phyloP scores from a whole-genome alignment of 2,797 vertebrate genomes.

The Phrynocephalus forsythii region DNA sequence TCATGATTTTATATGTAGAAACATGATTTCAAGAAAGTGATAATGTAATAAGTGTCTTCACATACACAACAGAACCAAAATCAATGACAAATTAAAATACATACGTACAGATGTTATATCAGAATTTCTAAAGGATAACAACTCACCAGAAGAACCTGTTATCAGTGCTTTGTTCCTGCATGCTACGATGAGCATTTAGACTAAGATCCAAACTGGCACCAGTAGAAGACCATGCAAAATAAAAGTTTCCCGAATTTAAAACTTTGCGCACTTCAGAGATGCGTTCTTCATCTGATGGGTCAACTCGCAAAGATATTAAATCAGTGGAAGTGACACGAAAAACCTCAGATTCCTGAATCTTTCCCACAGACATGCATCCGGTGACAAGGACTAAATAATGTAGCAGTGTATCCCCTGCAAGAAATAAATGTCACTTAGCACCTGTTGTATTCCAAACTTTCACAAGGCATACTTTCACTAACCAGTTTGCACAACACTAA shows the following conservation, averaged over 20 bases:
- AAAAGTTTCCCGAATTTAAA: conserved; percentile 95
- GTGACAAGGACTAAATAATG: conserved; percentile 96
- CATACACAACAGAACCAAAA: background rate
- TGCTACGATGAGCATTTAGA: conserved; percentile 92
- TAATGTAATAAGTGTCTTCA: background rate
- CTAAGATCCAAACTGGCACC: conserved; percentile 94
- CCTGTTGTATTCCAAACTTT: background rate
- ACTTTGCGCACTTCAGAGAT: conserved; percentile 95
- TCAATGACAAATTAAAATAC: background rate
- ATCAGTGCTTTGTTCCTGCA: conserved; percentile 92
- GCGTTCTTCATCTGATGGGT: conserved; percentile 91
- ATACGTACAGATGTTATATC: accelerated
- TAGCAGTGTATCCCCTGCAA: conserved; percentile 90
- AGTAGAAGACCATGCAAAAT: conserved; percentile 94
- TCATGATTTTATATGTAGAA: background rate
- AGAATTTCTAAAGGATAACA: accelerated
- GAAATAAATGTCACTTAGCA: conserved; percentile 34
- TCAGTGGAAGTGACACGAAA: conserved; percentile 97
- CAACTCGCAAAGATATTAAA: conserved; percentile 90
- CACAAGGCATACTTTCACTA: background rate
- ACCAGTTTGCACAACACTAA: background rate
- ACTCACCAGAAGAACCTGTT: conserved; percentile 98
- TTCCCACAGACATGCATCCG: conserved; percentile 97
- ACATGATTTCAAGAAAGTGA: background rate
- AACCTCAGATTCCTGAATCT: conserved; percentile 97